Evolutionary conservation across 2,797 vertebrate genomes (phyloP).

Genomic region (Sarcoramphus papa): DNA sequence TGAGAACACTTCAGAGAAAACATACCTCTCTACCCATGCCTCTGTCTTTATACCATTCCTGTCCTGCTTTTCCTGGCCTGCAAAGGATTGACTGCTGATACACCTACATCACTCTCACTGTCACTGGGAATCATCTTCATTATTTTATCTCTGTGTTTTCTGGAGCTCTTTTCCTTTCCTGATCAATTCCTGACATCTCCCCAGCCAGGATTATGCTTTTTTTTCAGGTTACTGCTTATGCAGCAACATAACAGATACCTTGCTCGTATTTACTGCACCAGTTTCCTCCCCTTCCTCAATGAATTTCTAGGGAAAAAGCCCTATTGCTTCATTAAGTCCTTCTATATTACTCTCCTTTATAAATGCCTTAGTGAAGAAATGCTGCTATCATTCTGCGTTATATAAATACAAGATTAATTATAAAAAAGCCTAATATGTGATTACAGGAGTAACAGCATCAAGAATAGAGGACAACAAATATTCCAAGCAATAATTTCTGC

Average conservation of each 20-base stretch:
- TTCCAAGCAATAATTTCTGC: neutral
- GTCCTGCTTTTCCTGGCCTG: neutral
- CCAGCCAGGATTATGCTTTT: neutral
- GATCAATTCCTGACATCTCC: neutral
- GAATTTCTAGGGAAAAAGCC: neutral
- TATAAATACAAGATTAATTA: neutral
- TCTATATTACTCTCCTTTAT: neutral
- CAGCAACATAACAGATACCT: neutral
- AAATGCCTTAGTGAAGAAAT: neutral
- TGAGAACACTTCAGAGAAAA: neutral
- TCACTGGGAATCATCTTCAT: neutral
- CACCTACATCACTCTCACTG: neutral
- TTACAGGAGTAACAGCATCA: neutral
- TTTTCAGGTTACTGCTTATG: neutral
- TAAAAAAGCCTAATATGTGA: neutral
- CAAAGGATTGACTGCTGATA: neutral
- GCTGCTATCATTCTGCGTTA: neutral
- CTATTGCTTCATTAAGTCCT: accelerated
- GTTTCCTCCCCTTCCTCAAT: neutral
- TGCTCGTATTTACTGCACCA: neutral
- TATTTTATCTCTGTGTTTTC: neutral
- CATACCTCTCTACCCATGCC: neutral
- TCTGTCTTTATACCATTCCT: neutral
- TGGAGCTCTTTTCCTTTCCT: neutral
- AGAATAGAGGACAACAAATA: neutral